Base-by-base conservation (phyloP, 2,888 invertebrate species). In the Ormyrus pomaceus region DNA sequence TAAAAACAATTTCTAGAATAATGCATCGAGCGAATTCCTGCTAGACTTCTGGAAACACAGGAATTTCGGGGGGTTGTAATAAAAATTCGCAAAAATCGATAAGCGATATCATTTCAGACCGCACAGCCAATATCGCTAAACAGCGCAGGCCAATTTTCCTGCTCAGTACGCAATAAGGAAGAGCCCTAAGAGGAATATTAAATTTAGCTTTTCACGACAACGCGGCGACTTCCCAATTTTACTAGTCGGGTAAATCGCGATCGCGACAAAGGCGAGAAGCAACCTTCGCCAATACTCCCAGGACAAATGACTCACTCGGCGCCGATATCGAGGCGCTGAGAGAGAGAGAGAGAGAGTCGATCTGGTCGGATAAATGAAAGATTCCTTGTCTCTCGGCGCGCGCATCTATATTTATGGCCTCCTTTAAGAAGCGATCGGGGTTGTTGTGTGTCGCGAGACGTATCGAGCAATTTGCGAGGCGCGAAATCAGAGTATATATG, bases 351-450 rank as follows among this genome's bases (percentile, higher is more conserved):
- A 51, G n/a, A 8, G 45, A 62, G 5, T n/a, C 62, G n/a, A 62
- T 62, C 53, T 46, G 48, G 19, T 34, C 50, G 19, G 51, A 13
- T 13, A 72, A 72, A 72, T 62, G 53, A 72, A 72, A 62, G 62
- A 61, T 72, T 59, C 50, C 46, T 69, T 34, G 8, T 56, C 13
- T 3, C 62, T 46, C 45, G 46, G 48, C 11, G 45, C 46, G n/a
- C 5, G 46, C 45, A 10, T n/a, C 46, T 62, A 62, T 62, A 34
- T 34, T 4, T 34, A 34, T 34, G 34, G 34, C 34, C 46, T 46
- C 48, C 48, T 62, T 62, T 46, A 62, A 46, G 48, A 46, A 62
- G 45, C 62, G n/a, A 6, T n/a, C 62, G 19, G 11, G 2, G 11
- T n/a, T 62, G 62, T 46, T 46, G 11, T 13, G 45, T 46, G 45